A percentile compares a stretch with the other conserved stretches of the same genome.
These are phyloP conservation scores for Hecatera dysodea DNA, from an alignment of 2,888 invertebrate genomes.

Conservation along the genomic window DNA sequence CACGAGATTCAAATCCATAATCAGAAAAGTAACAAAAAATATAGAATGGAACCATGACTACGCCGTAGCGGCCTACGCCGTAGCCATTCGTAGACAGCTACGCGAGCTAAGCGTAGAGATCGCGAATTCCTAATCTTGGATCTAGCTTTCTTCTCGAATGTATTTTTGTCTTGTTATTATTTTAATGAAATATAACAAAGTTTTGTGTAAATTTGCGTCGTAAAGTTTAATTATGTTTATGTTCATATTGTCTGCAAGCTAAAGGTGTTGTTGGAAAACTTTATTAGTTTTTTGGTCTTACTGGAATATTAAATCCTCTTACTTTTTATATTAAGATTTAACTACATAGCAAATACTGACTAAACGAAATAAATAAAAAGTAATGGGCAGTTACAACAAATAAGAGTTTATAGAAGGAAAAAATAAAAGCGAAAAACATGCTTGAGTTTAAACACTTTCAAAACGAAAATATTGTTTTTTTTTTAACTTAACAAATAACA, in stretches of 20 bases:
- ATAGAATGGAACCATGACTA: not conserved
- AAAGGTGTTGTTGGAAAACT: constrained; percentile 25
- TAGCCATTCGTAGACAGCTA: constrained; percentile 29
- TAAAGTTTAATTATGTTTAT: constrained; percentile 32
- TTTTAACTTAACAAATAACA: not conserved
- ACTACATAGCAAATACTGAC: not conserved
- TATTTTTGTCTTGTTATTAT: constrained; percentile 15
- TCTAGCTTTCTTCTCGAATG: constrained; percentile 7
- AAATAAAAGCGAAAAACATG: not conserved
- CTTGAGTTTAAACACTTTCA: no score
- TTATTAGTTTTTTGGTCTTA: constrained; percentile 7
- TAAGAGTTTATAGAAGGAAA: not conserved
- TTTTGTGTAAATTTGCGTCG: constrained; percentile 19
- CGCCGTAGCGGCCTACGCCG: constrained; percentile 49
- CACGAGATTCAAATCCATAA: no score
- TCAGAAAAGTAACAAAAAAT: not conserved
- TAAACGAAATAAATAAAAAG: not conserved
- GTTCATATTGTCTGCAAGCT: constrained; percentile 17
- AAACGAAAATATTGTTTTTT: no score
- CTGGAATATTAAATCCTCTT: not conserved
- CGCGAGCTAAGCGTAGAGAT: not conserved
- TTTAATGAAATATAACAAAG: constrained; percentile 24
- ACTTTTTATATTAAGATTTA: not conserved
- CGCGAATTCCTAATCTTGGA: not conserved
- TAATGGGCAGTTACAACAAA: not conserved